phyloP scores from a whole-genome alignment of 1,140 invertebrate genomes.

The Apis florea region DNA sequence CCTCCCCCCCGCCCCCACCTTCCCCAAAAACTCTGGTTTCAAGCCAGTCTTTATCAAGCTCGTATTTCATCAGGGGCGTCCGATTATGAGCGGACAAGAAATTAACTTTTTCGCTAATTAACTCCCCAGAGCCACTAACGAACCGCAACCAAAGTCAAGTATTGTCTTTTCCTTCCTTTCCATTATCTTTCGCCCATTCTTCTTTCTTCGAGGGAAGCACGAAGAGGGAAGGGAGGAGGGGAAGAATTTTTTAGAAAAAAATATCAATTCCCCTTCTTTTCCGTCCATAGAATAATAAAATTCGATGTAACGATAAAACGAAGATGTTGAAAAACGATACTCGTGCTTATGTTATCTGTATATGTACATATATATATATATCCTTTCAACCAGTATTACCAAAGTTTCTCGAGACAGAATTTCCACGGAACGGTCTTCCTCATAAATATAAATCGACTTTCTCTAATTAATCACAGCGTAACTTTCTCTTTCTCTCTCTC shows the following conservation, averaged over 20 bases:
- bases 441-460: conserved; percentile 80
- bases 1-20: too few relatives aligned
- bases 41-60: conserved; percentile 77
- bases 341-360: too few relatives aligned
- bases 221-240: too few relatives aligned
- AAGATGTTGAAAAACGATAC: too few relatives aligned
- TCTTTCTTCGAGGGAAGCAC: too few relatives aligned
- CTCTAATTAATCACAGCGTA: conserved; percentile 68
- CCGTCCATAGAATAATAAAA: too few relatives aligned
- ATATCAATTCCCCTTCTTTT: too few relatives aligned
- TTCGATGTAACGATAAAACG: too few relatives aligned
- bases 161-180: conserved; percentile 59
- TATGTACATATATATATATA: too few relatives aligned
- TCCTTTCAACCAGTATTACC: too few relatives aligned
- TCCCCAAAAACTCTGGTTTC: conserved; percentile 74
- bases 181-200: neutral
- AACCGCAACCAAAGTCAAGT: conserved; percentile 71
- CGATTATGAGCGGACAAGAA: conserved; percentile 77
- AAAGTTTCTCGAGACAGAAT: neutral
- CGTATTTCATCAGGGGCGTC: conserved; percentile 78
- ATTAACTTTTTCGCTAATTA: conserved; percentile 80
- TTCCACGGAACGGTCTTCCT: conserved; percentile 44
- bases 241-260: neutral
- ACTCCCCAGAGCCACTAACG: conserved; percentile 77
- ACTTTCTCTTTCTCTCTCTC: neutral